These are phyloP conservation scores for Pomatostomus ruficeps DNA, from an alignment of 2,113 vertebrate genomes.

Conservation along the genomic window DNA sequence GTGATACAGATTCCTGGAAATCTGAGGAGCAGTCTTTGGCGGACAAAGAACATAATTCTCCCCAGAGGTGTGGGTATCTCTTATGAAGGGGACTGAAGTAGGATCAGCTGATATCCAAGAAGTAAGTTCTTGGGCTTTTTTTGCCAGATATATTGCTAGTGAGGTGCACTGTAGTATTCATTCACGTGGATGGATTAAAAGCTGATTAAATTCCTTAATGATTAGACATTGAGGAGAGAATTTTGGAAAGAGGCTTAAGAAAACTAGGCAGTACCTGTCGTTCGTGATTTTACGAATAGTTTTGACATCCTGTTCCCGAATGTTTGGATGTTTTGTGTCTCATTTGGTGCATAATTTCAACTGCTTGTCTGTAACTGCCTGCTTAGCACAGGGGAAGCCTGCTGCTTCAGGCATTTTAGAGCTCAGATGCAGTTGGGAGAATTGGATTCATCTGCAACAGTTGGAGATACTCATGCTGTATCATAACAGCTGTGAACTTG, in stretches of 20 bases:
- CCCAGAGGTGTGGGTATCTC: background rate
- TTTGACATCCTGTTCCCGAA: background rate
- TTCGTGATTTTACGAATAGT: background rate
- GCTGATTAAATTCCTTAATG: background rate
- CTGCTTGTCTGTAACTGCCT: background rate
- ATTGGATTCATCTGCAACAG: background rate
- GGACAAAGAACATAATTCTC: background rate
- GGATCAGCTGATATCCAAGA: background rate
- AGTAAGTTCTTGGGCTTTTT: background rate
- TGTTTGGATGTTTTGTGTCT: background rate
- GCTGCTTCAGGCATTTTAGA: background rate
- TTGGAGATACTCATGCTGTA: constrained; percentile 27
- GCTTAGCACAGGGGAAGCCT: background rate
- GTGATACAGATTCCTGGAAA: constrained; percentile 16
- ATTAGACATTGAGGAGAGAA: background rate
- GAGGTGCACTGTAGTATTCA: background rate
- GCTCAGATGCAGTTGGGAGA: background rate
- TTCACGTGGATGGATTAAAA: background rate
- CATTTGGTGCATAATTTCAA: background rate
- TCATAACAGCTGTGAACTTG: constrained; percentile 34
- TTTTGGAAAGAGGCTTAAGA: background rate
- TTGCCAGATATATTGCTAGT: background rate
- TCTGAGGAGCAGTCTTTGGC: background rate
- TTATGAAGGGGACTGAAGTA: background rate
- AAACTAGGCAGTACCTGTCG: background rate